These are phyloP conservation scores for Megaleporinus macrocephalus DNA, from an alignment of 2,113 vertebrate species.

Conservation along the genomic window DNA sequence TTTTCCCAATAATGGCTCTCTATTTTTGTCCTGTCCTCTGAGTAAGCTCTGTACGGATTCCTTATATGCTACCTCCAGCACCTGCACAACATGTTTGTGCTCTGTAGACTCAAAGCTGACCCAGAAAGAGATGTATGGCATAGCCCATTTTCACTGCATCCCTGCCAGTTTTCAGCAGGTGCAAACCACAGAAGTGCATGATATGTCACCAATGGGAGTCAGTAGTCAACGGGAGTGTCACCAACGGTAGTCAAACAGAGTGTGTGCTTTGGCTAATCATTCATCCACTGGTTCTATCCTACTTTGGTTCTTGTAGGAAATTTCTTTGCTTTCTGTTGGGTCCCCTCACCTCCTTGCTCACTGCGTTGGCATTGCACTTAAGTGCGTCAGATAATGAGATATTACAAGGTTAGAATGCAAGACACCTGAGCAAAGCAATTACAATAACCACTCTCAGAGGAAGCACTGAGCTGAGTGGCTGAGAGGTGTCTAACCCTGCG, in stretches of 20 bases:
- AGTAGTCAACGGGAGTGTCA: not conserved
- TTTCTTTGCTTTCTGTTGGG: slow-evolving; percentile 22
- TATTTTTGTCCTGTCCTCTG: slow-evolving; percentile 1
- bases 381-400: slow-evolving; percentile 18
- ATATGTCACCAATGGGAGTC: slow-evolving; percentile 42
- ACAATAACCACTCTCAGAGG: not conserved
- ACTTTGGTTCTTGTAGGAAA: not conserved
- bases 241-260: slow-evolving; percentile 15
- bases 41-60: slow-evolving; percentile 9
- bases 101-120: slow-evolving; percentile 40
- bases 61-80: slow-evolving; percentile 23
- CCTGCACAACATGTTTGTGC: slow-evolving; percentile 43
- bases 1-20: slow-evolving; percentile 4
- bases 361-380: slow-evolving; percentile 15
- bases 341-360: not conserved
- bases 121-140: slow-evolving; percentile 42
- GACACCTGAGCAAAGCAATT: not conserved
- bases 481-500: not conserved
- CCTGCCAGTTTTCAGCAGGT: slow-evolving; percentile 50
- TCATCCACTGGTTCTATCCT: slow-evolving; percentile 31
- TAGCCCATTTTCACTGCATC: slow-evolving; percentile 36
- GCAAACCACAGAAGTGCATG: slow-evolving; percentile 40
- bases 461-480: not conserved
- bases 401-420: not conserved
- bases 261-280: slow-evolving; percentile 14